A percentile compares a stretch with the other conserved stretches of the same genome.
These are phyloP conservation scores for Folsomia manolachei DNA, from an alignment of 2,888 invertebrate genomes.

Conservation along the genomic window DNA sequence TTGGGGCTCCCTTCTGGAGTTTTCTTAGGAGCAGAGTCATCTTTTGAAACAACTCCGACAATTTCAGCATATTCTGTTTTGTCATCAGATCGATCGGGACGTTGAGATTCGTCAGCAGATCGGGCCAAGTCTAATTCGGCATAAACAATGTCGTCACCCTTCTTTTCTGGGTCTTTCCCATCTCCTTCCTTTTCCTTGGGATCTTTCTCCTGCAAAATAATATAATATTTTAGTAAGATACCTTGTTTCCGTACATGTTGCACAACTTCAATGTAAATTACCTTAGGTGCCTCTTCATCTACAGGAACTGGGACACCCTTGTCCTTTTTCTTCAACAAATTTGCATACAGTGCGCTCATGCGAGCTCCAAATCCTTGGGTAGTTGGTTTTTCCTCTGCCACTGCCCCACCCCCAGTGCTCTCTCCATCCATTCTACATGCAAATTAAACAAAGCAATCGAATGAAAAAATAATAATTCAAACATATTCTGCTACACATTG, in stretches of 20 bases:
- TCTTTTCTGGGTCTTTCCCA: slow-evolving; percentile 36
- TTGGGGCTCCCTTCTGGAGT: slow-evolving; percentile 35
- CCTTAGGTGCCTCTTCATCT: slow-evolving; percentile 48
- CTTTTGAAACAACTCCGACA: slow-evolving; percentile 36
- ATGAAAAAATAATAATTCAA: neutral
- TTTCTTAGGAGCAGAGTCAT: slow-evolving; percentile 31
- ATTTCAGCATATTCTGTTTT: slow-evolving; percentile 49
- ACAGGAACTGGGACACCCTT: slow-evolving; percentile 45
- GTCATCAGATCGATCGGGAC: slow-evolving; percentile 32
- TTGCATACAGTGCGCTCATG: slow-evolving; percentile 47
- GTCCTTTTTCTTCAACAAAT: slow-evolving; percentile 49
- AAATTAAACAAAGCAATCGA: neutral
- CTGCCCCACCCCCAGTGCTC: slow-evolving; percentile 42
- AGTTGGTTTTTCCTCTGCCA: slow-evolving; percentile 40
- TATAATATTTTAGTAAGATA: neutral
- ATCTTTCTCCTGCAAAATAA: slow-evolving; percentile 24
- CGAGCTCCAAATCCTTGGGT: slow-evolving; percentile 41
- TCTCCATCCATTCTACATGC: slow-evolving; percentile 48
- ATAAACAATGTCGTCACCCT: slow-evolving; percentile 48
- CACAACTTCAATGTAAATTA: too few relatives aligned
- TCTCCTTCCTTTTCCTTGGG: slow-evolving; percentile 34
- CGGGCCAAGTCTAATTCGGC: slow-evolving; percentile 45
- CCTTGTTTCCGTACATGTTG: too few relatives aligned
- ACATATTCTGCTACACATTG: neutral
- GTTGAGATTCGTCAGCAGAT: slow-evolving; percentile 25